Conservation (phyloP, 2,113 vertebrate species). For the Cephalopholis sonnerati region DNA sequence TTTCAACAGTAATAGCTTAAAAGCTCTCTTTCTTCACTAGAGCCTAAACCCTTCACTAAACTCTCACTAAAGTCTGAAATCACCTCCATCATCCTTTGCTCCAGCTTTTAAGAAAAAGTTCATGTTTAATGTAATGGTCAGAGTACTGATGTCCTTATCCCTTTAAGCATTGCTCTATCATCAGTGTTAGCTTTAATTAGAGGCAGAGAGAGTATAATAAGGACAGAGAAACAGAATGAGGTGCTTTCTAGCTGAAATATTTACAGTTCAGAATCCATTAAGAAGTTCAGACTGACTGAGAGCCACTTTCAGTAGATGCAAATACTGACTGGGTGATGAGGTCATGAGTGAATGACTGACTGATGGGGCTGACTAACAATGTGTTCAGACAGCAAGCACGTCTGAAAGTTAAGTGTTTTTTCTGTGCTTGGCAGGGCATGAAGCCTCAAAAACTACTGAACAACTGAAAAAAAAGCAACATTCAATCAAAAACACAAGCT, state of each 20-base stretch:
- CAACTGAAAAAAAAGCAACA: neutral
- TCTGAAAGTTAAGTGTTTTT: neutral
- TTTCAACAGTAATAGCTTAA: neutral
- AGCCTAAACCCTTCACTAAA: too few species aligned
- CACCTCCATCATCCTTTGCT: neutral
- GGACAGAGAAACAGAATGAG: neutral
- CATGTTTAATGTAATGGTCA: neutral
- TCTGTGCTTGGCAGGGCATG: neutral
- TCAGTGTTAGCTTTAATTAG: neutral
- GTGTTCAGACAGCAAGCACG: neutral
- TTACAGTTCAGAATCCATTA: neutral
- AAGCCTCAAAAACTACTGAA: neutral
- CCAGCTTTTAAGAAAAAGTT: neutral
- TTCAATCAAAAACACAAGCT: neutral
- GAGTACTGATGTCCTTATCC: neutral
- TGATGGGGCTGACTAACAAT: neutral
- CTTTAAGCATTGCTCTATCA: too few species aligned
- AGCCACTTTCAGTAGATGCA: too few species aligned
- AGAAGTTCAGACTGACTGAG: neutral
- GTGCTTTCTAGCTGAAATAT: neutral
- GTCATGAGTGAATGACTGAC: neutral
- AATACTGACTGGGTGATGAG: too few species aligned
- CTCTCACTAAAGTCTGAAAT: neutral
- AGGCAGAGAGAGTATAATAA: neutral
- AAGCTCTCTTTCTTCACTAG: neutral